Percentiles rank a stretch among this genome's conserved stretches.
phyloP scores from a whole-genome alignment of 2,113 vertebrate genomes.

The Amphiprion ocellaris region DNA sequence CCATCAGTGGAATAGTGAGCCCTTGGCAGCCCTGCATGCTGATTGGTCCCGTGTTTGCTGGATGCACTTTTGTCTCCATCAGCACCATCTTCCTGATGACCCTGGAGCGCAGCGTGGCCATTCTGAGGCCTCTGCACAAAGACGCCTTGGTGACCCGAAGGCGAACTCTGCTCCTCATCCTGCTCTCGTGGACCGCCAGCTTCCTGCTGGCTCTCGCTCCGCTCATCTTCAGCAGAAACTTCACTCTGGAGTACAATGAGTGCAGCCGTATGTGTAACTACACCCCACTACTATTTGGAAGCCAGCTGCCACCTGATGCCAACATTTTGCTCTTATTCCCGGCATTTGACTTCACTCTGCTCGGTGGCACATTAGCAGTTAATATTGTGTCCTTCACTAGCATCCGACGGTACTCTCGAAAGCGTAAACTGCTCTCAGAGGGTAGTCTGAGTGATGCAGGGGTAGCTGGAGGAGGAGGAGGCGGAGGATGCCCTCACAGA shows the following conservation, averaged over 20 bases:
- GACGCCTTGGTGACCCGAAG: constrained; percentile 84
- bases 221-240: constrained; percentile 80
- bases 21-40: constrained; percentile 86
- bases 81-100: constrained; percentile 90
- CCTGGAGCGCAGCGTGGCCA: constrained; percentile 86
- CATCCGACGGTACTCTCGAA: constrained; percentile 82
- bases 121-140: constrained; percentile 87
- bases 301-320: constrained; percentile 68
- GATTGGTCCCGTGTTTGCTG: constrained; percentile 87
- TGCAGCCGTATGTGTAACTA: constrained; percentile 91
- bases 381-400: constrained; percentile 87
- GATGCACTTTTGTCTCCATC: constrained; percentile 90
- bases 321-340: constrained; percentile 87
- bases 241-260: constrained; percentile 87
- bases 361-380: constrained; percentile 83
- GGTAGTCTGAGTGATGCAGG: constrained; percentile 67
- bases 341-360: constrained; percentile 85
- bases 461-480: constrained; percentile 36
- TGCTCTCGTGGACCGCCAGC: constrained; percentile 85
- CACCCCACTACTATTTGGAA: constrained; percentile 64
- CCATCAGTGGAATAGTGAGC: constrained; percentile 16
- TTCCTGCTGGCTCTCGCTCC: constrained; percentile 85
- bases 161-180: constrained; percentile 81
- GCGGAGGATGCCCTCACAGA: constrained; percentile 75
- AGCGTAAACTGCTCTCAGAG: constrained; percentile 84